Evolutionary conservation across 2,113 vertebrate genomes (phyloP).

Genomic region (Pteropus alecto): DNA sequence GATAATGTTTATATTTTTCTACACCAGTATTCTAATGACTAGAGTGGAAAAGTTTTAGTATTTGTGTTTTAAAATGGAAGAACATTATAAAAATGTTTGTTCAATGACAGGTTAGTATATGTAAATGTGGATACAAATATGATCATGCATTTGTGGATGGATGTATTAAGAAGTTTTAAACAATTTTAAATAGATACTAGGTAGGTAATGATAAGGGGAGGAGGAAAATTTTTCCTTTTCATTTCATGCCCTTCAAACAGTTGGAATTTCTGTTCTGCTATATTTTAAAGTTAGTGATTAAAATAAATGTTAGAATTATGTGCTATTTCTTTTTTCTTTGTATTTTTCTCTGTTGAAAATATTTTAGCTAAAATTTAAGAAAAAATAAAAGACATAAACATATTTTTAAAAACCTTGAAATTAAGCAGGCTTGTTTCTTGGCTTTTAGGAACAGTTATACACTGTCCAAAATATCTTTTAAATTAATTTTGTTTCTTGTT

Average conservation of each 20-base stretch:
- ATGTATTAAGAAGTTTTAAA: background rate
- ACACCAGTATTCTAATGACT: background rate
- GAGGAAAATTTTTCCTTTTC: background rate
- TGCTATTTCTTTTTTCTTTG: background rate
- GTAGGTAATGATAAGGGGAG: background rate
- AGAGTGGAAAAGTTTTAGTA: background rate
- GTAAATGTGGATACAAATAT: background rate
- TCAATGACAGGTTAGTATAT: background rate
- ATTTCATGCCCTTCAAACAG: background rate
- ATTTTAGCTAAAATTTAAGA: background rate
- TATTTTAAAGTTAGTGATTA: slow-evolving; percentile 22
- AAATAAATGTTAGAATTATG: background rate
- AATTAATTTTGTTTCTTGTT: background rate
- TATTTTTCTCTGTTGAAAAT: background rate
- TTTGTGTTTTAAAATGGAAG: slow-evolving; percentile 33
- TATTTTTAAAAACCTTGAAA: background rate
- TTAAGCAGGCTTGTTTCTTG: background rate
- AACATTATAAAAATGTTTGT: background rate
- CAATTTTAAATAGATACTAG: background rate
- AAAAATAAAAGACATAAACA: background rate
- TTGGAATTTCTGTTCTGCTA: background rate
- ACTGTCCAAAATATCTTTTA: background rate
- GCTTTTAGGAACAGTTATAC: background rate
- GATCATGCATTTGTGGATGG: background rate
- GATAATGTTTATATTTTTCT: background rate